These are phyloP conservation scores for Enteromius afrohamiltoni DNA, from an alignment of 2,797 vertebrate genomes.

Conservation along the genomic window DNA sequence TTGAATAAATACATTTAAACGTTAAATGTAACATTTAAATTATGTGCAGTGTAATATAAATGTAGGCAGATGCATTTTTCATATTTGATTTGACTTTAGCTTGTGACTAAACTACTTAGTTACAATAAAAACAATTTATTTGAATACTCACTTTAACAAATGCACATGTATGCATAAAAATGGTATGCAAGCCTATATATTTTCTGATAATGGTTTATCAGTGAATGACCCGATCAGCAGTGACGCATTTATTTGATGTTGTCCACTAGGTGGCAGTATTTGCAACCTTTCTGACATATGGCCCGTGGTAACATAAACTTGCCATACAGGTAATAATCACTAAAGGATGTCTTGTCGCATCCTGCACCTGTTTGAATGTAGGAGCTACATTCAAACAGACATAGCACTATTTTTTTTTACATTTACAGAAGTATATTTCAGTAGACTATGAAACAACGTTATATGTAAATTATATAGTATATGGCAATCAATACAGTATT, in stretches of 20 bases:
- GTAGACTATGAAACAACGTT: background rate
- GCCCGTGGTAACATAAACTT: background rate
- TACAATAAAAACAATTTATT: background rate
- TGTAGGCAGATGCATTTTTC: background rate
- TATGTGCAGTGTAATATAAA: background rate
- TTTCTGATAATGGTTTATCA: background rate
- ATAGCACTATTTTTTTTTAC: background rate
- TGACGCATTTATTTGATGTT: background rate
- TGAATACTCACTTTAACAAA: background rate
- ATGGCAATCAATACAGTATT: background rate
- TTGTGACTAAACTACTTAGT: background rate
- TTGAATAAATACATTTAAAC: background rate
- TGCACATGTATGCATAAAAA: background rate
- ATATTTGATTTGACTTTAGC: background rate
- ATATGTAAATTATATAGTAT: background rate
- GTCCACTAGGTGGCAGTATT: constrained; percentile 21
- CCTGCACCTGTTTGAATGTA: background rate
- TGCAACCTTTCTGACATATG: background rate
- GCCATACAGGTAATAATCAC: background rate
- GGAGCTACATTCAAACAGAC: background rate
- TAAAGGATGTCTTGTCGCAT: background rate
- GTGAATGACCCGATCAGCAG: background rate
- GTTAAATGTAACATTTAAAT: too few species aligned
- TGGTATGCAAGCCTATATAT: background rate
- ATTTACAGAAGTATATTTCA: background rate